phyloP scores from a whole-genome alignment of 2,113 vertebrate genomes.

The Parus major region DNA sequence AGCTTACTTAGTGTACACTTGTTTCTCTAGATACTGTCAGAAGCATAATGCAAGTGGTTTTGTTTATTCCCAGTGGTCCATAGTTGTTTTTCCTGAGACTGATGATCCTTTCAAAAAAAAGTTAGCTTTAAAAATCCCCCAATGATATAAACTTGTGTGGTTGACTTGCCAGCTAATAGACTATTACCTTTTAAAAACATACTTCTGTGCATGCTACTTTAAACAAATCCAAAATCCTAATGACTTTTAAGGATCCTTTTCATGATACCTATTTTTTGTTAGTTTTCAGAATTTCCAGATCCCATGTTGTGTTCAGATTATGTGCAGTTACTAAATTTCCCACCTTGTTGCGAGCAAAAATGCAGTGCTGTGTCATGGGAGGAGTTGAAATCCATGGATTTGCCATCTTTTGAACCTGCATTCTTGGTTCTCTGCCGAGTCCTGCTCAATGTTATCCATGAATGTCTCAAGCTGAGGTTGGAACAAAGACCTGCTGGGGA shows the following conservation, averaged over 20 bases:
- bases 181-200: not conserved
- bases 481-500: conserved; percentile 98
- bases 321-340: conserved; percentile 80
- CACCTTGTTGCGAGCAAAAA: conserved; percentile 76
- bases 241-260: not conserved
- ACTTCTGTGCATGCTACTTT: not conserved
- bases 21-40: not conserved
- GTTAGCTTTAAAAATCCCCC: not conserved
- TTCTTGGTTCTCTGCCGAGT: conserved; percentile 96
- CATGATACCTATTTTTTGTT: conserved; percentile 48
- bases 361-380: conserved; percentile 85
- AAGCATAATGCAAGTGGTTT: not conserved
- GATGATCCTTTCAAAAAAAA: not conserved
- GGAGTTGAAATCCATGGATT: conserved; percentile 91
- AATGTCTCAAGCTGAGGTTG: conserved; percentile 95
- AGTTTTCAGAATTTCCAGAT: conserved; percentile 93
- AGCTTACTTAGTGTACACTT: not conserved
- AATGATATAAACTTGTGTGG: accelerated
- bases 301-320: conserved; percentile 94
- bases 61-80: not conserved
- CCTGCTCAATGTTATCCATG: conserved; percentile 96
- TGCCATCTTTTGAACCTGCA: conserved; percentile 94
- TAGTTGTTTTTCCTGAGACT: not conserved
- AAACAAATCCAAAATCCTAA: not conserved
- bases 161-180: not conserved